Base-by-base conservation (phyloP, 35 echinoderm and acorn worm genomes). In the Anneissia japonica region DNA sequence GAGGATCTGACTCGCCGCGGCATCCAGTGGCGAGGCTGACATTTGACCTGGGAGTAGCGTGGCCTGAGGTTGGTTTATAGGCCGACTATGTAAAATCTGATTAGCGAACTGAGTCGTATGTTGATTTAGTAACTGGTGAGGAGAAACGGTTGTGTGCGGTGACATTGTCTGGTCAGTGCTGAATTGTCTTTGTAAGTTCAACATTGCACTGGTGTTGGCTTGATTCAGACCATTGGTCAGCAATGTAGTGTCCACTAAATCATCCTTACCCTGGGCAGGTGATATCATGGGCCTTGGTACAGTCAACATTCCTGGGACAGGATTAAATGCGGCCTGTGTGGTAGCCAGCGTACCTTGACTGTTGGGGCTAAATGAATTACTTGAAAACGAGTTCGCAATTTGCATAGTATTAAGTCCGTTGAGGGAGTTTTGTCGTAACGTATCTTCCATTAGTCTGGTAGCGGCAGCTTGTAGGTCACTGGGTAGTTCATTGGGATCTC, bases 401-500 rank as follows among this genome's bases (percentile, higher is more conserved):
- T 64, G 51, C 51, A 64, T 64, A 64, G 51, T 64, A 64, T 64
- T 64, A 26, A 64, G 51, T 64, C 51, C 51, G 19, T 64, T 64
- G 51, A 64, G 51, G 51, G 83, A 77, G 33, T 93, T 91, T 79
- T 91, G 89, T 33, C 94, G 74, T 84, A 97, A 93, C 28, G 91
- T 93, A 32, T 97, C 94, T 29, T 89, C 91, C 43, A 97, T 81
- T 17, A 97, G 77, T 82, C 91, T 88, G 36, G 90, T 97, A 6
- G 94, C 94, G 36, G 94, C 94, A 36, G 88, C 87, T 37, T 97
- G 94, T 17, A 97, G 88, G 74, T 93, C 94, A 81, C 91, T 92
- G 0, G 94, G 94, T 36, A 97, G 81, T 39, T 89, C 94, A 84
- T 97, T 91, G 30, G 82, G 83, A 23, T 88, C 88, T 37, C 90